Percentiles rank a stretch among this genome's conserved stretches.
These are phyloP conservation scores for Erebia aethiops DNA, from an alignment of 2,888 invertebrate species.

Conservation along the genomic window DNA sequence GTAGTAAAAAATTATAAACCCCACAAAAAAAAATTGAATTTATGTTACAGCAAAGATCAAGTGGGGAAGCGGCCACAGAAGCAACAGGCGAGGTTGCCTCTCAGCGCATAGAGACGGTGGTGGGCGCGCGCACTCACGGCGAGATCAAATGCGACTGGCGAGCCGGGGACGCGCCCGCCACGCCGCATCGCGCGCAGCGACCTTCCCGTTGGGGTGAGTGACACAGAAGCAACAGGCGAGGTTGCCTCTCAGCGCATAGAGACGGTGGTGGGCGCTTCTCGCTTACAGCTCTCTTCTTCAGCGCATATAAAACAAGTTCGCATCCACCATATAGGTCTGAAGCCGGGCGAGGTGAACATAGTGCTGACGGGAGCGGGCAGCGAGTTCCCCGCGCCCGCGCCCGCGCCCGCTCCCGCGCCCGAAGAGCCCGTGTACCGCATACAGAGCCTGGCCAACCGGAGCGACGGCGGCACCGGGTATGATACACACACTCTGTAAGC, in stretches of 20 bases:
- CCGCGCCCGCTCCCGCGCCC: constrained; percentile 33
- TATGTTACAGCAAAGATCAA: constrained; percentile 3
- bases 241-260: constrained; percentile 60
- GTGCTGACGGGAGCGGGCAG: constrained; percentile 63
- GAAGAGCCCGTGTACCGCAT: constrained; percentile 63
- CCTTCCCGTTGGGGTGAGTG: constrained; percentile 68
- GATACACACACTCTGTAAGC: neutral
- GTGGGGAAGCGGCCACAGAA: constrained; percentile 36
- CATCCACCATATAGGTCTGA: constrained; percentile 55
- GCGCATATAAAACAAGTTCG: too few relatives aligned
- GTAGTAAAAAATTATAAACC: too few relatives aligned
- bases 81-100: constrained; percentile 28
- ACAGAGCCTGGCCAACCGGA: constrained; percentile 65
- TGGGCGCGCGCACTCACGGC: constrained; percentile 58
- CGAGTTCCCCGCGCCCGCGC: constrained; percentile 7
- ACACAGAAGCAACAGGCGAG: constrained; percentile 16
- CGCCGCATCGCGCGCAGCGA: constrained; percentile 40
- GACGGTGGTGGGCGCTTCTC: constrained; percentile 60
- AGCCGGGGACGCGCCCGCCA: constrained; percentile 50
- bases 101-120: constrained; percentile 72
- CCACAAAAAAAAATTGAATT: neutral
- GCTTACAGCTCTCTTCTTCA: too few relatives aligned
- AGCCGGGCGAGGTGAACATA: constrained; percentile 75
- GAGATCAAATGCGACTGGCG: constrained; percentile 82
- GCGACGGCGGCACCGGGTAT: constrained; percentile 49